Evolutionary conservation across 2,797 vertebrate genomes (phyloP), one percentile per base, ranked within the genome.

Genomic region (Trichosurus vulpecula): DNA sequence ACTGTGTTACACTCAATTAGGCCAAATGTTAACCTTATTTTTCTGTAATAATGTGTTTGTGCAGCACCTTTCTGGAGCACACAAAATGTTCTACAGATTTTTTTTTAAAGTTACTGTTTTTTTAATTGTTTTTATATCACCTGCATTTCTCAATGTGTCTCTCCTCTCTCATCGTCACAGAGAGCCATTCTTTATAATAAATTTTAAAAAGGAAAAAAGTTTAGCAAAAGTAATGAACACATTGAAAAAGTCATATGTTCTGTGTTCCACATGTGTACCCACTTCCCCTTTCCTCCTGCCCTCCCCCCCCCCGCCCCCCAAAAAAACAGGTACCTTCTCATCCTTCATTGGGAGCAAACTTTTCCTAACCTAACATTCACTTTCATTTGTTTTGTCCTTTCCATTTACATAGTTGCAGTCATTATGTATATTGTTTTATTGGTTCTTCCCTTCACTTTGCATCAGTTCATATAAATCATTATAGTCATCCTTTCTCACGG

Each of bases 21-120:
- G 58, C 95, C 95, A 96, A 98, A 96, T 96, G 97, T 94, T 97
- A 96, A 96, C 93, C 94, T 98, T 96, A 93, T 97, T 97, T 97
- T 97, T 87, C 97, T 95, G 74, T 96, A 96, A 95, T 93, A 81
- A 93, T 96, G 93, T 97, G 41, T 81, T 97, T 97, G 96, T 97
- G 58, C 29, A 97, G 13, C 96, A 95, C 94, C 91, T 97, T 97
- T 55, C 51, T 94, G 74, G 91, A 90, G 41, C 9, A 90, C 53
- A 96, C 91, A 96, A 52, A 96, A 56, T 92, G 61, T 94, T 58
- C 61, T 95, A 41, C 74, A 90, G 41, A 11, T 27, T 87, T 47
- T 87, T 25, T 87, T 87, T 27, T 11, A 51, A 87, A 47, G 25
- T 47, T 81, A 51, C 25, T 87, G 41, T 51, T 51, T 87, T 87